These are phyloP conservation scores for Numenius phaeopus DNA, from an alignment of 2,797 vertebrate species.

Conservation along the genomic window DNA sequence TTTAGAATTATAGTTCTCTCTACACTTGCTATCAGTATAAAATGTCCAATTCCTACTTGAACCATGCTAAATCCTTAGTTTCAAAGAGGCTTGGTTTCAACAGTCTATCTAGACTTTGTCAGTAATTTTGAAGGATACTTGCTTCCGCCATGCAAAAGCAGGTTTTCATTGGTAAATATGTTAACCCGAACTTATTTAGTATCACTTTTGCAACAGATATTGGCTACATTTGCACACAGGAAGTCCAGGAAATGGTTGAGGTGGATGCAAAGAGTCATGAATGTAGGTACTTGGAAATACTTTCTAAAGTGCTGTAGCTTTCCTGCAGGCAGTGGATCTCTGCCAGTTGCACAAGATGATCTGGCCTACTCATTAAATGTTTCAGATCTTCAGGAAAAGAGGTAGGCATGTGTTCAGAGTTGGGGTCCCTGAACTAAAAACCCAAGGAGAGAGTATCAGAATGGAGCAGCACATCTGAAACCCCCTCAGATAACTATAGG, in stretches of 20 bases:
- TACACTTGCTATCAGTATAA: not conserved
- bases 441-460: not conserved
- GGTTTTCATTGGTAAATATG: not conserved
- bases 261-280: not conserved
- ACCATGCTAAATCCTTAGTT: constrained; percentile 14
- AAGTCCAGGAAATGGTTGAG: constrained; percentile 35
- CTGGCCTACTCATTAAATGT: constrained; percentile 48
- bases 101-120: not conserved
- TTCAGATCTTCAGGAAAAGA: constrained; percentile 14
- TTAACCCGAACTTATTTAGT: constrained; percentile 18
- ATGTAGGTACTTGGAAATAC: constrained; percentile 8
- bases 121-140: not conserved
- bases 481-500: not conserved
- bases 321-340: constrained; percentile 54
- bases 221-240: constrained; percentile 22
- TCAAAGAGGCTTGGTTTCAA: constrained; percentile 28
- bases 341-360: constrained; percentile 21
- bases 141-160: not conserved
- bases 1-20: constrained; percentile 15
- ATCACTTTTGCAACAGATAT: constrained; percentile 10
- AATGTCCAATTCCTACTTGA: constrained; percentile 13
- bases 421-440: constrained; percentile 15
- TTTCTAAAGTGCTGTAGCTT: constrained; percentile 1
- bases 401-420: not conserved
- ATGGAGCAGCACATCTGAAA: not conserved